phyloP scores from a whole-genome alignment of 2,113 vertebrate genomes.

The Mesocricetus auratus region DNA sequence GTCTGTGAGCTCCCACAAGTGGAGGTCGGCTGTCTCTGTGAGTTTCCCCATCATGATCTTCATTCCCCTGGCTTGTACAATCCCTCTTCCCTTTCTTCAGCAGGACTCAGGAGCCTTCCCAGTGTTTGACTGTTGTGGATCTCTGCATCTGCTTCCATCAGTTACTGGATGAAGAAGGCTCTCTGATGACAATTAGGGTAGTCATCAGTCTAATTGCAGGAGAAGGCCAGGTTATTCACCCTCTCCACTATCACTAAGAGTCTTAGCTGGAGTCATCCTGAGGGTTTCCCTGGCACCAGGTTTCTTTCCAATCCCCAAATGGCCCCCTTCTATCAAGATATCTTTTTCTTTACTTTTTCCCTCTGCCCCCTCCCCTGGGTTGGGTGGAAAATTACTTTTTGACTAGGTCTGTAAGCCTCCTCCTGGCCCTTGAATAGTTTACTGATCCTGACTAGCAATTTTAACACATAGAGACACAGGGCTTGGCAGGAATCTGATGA shows the following conservation, averaged over 20 bases:
- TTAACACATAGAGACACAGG: neutral
- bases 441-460: neutral
- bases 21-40: neutral
- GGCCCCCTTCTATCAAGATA: neutral
- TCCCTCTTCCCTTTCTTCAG: neutral
- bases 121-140: neutral
- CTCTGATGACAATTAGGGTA: neutral
- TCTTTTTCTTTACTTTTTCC: neutral
- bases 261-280: neutral
- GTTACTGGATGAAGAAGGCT: neutral
- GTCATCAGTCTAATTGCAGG: neutral
- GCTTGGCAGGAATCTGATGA: neutral
- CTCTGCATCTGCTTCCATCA: neutral
- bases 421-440: constrained; percentile 3
- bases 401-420: neutral
- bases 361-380: neutral
- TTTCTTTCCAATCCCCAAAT: neutral
- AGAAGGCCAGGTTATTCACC: neutral
- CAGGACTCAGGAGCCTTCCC: neutral
- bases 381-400: neutral
- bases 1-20: neutral
- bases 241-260: neutral
- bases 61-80: neutral
- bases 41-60: neutral
- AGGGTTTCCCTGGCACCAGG: neutral